phyloP scores from a whole-genome alignment of 2,888 invertebrate species.

The Drosophila buzzatii region DNA sequence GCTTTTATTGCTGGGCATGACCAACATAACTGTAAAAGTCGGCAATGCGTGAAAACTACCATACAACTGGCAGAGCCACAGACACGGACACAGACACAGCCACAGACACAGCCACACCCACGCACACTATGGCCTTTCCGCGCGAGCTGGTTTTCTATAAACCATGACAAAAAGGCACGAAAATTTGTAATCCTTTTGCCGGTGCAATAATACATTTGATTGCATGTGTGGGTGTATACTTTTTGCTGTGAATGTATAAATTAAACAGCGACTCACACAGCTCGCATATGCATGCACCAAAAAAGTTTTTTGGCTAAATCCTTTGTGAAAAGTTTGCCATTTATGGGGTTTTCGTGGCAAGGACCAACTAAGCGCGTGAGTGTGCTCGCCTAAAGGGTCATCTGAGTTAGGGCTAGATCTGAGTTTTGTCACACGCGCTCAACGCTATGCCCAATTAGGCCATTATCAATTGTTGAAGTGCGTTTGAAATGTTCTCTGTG shows the following conservation, averaged over 20 bases:
- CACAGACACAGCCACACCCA: conserved; percentile 23
- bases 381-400: conserved; percentile 25
- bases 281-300: conserved; percentile 47
- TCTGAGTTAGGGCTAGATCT: conserved; percentile 14
- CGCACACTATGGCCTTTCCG: conserved; percentile 38
- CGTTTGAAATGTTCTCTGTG: conserved; percentile 9
- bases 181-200: conserved; percentile 78
- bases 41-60: conserved; percentile 74
- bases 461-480: conserved; percentile 68
- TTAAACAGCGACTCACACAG: conserved; percentile 64
- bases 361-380: conserved; percentile 13
- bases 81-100: too few relatives aligned
- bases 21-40: conserved; percentile 63
- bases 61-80: conserved; percentile 46
- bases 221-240: conserved; percentile 23
- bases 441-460: conserved; percentile 72
- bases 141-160: conserved; percentile 38
- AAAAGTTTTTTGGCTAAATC: conserved; percentile 73
- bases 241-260: conserved; percentile 65
- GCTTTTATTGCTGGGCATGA: conserved; percentile 55
- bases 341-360: conserved; percentile 64
- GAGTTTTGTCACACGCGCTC: conserved; percentile 30
- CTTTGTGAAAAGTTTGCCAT: conserved; percentile 77
- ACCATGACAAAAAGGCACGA: conserved; percentile 54
- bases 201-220: conserved; percentile 71